phyloP scores from a whole-genome alignment of 1,140 invertebrate genomes.

The Chionoecetes opilio region DNA sequence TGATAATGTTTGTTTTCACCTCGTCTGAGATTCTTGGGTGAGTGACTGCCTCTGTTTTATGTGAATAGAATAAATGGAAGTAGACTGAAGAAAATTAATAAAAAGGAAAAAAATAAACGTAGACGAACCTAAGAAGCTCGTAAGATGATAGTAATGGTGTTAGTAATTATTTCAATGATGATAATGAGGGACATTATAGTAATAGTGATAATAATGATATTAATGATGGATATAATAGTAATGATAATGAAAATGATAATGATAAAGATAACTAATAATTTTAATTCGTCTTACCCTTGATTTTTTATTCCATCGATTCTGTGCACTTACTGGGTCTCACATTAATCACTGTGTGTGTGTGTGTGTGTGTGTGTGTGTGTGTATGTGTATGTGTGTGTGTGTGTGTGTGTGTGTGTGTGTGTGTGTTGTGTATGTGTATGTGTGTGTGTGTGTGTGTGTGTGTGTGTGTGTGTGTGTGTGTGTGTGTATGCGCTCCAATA shows the following conservation, averaged over 20 bases:
- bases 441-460: too few species aligned
- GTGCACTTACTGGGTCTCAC: too few species aligned
- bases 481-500: too few species aligned
- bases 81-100: not conserved
- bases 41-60: not conserved
- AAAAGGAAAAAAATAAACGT: not conserved
- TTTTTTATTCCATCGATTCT: too few species aligned
- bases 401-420: too few species aligned
- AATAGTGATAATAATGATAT: not conserved
- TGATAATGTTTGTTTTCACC: not conserved
- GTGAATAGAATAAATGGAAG: not conserved
- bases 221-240: conserved; percentile 8
- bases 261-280: not conserved
- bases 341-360: too few species aligned
- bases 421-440: too few species aligned
- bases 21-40: not conserved
- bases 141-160: not conserved
- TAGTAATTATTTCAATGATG: not conserved
- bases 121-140: not conserved
- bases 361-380: too few species aligned
- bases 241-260: not conserved
- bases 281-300: too few species aligned
- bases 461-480: too few species aligned
- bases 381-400: too few species aligned
- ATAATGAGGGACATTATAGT: not conserved